Base-by-base conservation (phyloP, 2,888 invertebrate genomes). In the Helobdella robusta region DNA sequence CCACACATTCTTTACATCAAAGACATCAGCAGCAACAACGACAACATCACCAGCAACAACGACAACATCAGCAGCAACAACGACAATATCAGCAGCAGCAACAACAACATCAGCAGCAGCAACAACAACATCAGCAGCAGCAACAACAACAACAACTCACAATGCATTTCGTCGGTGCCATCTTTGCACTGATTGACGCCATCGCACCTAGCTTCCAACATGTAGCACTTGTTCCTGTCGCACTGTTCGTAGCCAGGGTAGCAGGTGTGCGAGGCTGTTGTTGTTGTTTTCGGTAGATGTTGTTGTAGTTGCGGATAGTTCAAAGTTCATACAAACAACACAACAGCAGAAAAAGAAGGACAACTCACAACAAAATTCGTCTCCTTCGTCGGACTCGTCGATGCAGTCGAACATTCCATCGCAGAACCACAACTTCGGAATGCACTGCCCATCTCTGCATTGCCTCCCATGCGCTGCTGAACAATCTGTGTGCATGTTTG, bases 351-450 rank as follows among this genome's bases (percentile, higher is more conserved):
- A 40, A 46, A 5, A 1, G 52, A 20, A 20, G 52, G 4, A 28
- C 18, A 25, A 56, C 64, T 36, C 28, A 64, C 54, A 23, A 40
- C 64, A 64, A 23, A 32, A 30, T 8, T 30, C 20, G 0, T n/a
- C 25, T 28, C 20, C 25, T 63, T 71, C 70, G 61, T 72, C 71
- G 11, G 88, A 88, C 48, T 88, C 88, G 75, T 94, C 94, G 0
- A 86, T 84, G 80, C 95, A 95, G 80, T 94, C 94, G 70, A 85
- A 73, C 25, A 68, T 50, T 5, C 68, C 67, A 48, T 72, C 71
- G 67, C 72, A 93, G 58, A 89, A 86, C 93, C 93, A 93, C 2
- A 87, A 85, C 59, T 85, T 84, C 0, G 92, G 93, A 75, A 95
- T 91, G 80, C 95, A 95, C 56, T 40, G 52, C 35, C 54, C 62